phyloP scores from a whole-genome alignment of 2,888 invertebrate species.

The Vanessa cardui region DNA sequence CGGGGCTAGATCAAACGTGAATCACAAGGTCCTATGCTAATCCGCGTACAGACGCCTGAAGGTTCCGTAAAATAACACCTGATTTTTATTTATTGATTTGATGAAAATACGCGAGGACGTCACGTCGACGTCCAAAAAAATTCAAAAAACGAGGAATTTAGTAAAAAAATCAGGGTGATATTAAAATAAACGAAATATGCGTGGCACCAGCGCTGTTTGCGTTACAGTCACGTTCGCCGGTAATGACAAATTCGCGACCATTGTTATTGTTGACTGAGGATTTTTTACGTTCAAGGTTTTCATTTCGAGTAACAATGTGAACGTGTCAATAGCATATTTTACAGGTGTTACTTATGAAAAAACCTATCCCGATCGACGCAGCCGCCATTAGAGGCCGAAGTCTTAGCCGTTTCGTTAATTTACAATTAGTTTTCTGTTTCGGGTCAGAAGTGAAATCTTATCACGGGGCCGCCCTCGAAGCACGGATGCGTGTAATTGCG shows the following conservation, averaged over 20 bases:
- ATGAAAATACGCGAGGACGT: slow-evolving; percentile 58
- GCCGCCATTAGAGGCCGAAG: slow-evolving; percentile 50
- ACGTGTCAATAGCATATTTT: slow-evolving; percentile 74
- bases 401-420: slow-evolving; percentile 60
- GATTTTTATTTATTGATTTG: slow-evolving; percentile 50
- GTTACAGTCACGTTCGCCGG: slow-evolving; percentile 71
- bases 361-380: slow-evolving; percentile 39
- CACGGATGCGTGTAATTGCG: slow-evolving; percentile 80
- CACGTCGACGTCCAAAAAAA: slow-evolving; percentile 65
- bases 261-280: slow-evolving; percentile 68
- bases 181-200: slow-evolving; percentile 70
- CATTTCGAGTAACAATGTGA: slow-evolving; percentile 67
- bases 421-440: slow-evolving; percentile 66
- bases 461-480: slow-evolving; percentile 67
- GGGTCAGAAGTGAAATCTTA: slow-evolving; percentile 78
- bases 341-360: slow-evolving; percentile 69
- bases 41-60: slow-evolving; percentile 46
- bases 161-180: slow-evolving; percentile 71
- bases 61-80: slow-evolving; percentile 43
- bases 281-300: slow-evolving; percentile 71
- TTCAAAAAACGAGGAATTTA: slow-evolving; percentile 55
- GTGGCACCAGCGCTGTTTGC: slow-evolving; percentile 61
- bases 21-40: slow-evolving; percentile 62
- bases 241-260: slow-evolving; percentile 76
- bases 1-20: slow-evolving; percentile 32